Conservation (phyloP, 37 sponge, comb jelly and placozoan genomes). For the Tethya wilhelma region DNA sequence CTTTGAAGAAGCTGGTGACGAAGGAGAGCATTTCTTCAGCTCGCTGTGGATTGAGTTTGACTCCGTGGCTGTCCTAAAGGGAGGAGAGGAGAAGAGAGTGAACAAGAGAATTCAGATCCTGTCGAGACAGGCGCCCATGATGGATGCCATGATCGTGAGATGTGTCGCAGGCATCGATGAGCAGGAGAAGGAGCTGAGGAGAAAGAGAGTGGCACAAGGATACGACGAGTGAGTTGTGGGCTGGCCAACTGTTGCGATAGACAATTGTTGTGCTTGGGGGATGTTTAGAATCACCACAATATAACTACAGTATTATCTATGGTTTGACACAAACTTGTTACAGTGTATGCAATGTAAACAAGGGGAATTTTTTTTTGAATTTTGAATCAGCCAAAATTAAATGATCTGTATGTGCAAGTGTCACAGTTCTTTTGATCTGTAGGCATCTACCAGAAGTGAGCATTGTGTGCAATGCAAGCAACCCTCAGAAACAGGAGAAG, state of each 20-base stretch:
- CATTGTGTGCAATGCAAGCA: neutral
- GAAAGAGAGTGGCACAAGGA: conserved; percentile 35
- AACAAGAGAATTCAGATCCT: conserved; percentile 71
- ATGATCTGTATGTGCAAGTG: no score
- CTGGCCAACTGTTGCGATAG: neutral
- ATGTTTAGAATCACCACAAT: no score
- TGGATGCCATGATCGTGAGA: conserved; percentile 83
- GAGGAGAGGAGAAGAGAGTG: conserved; percentile 40
- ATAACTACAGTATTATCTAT: no score
- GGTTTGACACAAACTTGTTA: no score
- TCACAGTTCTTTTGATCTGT: no score
- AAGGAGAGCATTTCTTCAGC: conserved; percentile 71
- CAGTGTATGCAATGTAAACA: no score
- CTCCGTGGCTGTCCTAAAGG: conserved; percentile 29
- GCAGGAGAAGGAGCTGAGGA: conserved; percentile 46
- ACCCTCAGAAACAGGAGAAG: conserved; percentile 13
- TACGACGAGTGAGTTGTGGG: conserved; percentile 34
- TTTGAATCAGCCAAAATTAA: no score
- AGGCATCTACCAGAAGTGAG: neutral
- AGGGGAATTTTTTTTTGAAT: no score
- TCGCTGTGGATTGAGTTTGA: conserved; percentile 84
- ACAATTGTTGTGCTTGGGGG: neutral
- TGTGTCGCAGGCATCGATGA: conserved; percentile 66
- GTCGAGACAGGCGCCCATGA: conserved; percentile 85
- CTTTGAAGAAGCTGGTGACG: conserved; percentile 52